Base-by-base conservation (phyloP, 2,888 invertebrate genomes). In the Hipparchia semele region DNA sequence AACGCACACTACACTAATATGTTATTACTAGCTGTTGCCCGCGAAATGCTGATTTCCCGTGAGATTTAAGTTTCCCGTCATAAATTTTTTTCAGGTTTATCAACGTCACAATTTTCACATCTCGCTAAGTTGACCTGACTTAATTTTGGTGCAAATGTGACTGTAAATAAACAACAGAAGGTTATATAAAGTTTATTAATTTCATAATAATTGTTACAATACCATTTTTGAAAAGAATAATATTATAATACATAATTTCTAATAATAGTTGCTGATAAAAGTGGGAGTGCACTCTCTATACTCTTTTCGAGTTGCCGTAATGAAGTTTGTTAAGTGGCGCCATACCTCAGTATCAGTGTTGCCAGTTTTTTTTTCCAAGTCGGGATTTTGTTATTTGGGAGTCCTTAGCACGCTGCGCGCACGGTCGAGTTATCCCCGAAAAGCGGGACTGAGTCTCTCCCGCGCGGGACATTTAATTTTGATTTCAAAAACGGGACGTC, bases 211-310 rank as follows among this genome's bases (percentile, higher is more conserved):
- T 8, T 8, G 58, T 9, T 13, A 9, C 13, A 58, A 7, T 58
- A 58, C 23, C n/a, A 23, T 23, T 23, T 23, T 23, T 8, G 13
- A 23, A 58, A 23, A 23, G 23, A 58, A 8, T 58, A 58, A 23
- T 58, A 9, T 8, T 54, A 54, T 54, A n/a, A 54, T n/a, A n/a
- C n/a, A n/a, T 54, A 2, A 4, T 12, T 7, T 60, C 39, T 60
- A 60, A 60, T 39, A 60, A 39, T 60, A 60, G 39, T 60, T 60
- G 39, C 60, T 60, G 33, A 60, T 60, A 8, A 60, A 60, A 3
- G 60, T 60, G 2, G 60, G 60, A 2, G 39, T 12, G 60, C 60
- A 60, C 10, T 60, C 39, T 60, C 60, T 10, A 10, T 60, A 60
- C 39, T 58, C 58, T 8, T 58, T 58, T 23, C 58, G 13, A 2